Conservation (phyloP, 2,797 vertebrate species). For the Gymnothorax reevesii region DNA sequence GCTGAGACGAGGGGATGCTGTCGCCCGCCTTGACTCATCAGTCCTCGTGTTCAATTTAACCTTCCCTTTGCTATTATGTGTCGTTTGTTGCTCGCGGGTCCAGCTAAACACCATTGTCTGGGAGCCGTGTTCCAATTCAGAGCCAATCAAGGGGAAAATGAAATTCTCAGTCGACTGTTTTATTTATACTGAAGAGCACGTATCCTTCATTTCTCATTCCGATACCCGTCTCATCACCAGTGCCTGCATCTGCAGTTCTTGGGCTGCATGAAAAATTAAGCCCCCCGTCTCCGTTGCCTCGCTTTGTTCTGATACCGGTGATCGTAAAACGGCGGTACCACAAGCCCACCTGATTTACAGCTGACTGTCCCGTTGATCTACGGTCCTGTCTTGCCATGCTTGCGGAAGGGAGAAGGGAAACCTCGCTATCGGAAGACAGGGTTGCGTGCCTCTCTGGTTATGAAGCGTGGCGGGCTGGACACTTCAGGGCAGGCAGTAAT, state of each 20-base stretch:
- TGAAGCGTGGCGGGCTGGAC: neutral
- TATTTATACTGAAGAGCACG: constrained; percentile 47
- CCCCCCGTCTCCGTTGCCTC: neutral
- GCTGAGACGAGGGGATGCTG: too few relatives aligned
- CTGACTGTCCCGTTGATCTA: neutral
- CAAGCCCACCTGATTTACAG: too few relatives aligned
- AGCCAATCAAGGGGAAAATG: constrained; percentile 54
- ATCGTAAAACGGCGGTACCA: too few relatives aligned
- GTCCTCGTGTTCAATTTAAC: neutral
- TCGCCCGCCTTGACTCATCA: neutral
- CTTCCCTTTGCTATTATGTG: constrained; percentile 24
- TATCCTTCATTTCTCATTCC: constrained; percentile 40
- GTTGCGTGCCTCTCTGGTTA: too few relatives aligned
- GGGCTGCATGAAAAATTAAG: constrained; percentile 17
- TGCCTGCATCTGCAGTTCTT: constrained; percentile 27
- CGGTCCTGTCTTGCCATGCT: neutral
- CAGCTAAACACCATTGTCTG: constrained; percentile 45
- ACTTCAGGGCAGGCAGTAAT: neutral
- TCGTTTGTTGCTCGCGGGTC: constrained; percentile 39
- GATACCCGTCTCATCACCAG: constrained; percentile 9
- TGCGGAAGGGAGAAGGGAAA: neutral
- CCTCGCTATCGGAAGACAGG: neutral
- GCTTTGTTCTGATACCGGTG: neutral
- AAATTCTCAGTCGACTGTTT: constrained; percentile 48
- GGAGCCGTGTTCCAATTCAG: constrained; percentile 40